Conservation (phyloP, 2,797 vertebrate genomes). For the Falco cherrug region DNA sequence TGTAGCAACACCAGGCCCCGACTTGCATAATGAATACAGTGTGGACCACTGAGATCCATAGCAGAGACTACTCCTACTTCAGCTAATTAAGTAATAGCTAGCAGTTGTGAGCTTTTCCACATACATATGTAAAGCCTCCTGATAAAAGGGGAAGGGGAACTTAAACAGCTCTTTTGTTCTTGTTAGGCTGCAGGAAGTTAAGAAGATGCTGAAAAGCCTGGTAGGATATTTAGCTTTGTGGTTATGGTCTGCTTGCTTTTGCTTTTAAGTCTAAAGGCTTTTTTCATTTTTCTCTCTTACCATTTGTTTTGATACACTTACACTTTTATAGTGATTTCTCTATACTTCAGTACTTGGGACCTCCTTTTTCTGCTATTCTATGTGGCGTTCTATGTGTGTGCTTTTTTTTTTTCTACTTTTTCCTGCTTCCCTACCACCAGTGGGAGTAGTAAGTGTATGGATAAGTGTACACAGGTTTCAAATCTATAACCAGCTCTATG, state of each 20-base stretch:
- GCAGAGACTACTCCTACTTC: neutral
- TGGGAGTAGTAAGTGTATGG: neutral
- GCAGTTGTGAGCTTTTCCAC: neutral
- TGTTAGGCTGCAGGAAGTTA: neutral
- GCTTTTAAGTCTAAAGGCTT: neutral
- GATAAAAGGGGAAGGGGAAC: neutral
- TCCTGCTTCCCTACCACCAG: neutral
- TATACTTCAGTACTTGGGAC: neutral
- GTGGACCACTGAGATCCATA: conserved; percentile 1
- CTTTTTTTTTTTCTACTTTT: neutral
- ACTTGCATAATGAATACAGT: neutral
- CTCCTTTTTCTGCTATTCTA: neutral
- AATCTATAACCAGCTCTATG: neutral
- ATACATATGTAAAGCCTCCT: neutral
- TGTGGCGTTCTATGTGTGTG: neutral
- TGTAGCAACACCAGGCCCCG: neutral
- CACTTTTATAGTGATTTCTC: neutral
- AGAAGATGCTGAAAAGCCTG: neutral
- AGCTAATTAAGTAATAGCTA: neutral
- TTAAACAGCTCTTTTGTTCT: neutral
- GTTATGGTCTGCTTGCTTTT: neutral
- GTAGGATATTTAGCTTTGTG: neutral
- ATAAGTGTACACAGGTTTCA: neutral
- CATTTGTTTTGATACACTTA: neutral
- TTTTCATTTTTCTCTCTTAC: neutral